These are phyloP conservation scores for Drosophila malerkotliana DNA, from an alignment of 1,140 invertebrate genomes.

Conservation along the genomic window DNA sequence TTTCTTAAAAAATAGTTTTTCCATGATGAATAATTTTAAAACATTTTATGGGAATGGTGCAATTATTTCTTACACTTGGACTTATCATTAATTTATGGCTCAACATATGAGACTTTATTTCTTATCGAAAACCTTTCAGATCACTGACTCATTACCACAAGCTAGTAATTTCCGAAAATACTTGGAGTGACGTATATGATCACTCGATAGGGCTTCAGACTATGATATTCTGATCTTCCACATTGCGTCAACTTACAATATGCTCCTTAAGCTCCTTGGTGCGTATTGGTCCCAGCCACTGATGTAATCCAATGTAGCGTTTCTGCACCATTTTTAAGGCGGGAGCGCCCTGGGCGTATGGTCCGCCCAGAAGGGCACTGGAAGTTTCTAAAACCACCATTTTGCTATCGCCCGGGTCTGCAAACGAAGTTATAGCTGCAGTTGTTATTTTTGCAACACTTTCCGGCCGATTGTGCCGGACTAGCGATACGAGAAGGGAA, in stretches of 20 bases:
- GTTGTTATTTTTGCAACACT: constrained; percentile 47
- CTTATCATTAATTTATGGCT: not conserved
- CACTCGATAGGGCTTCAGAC: no score
- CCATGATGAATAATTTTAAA: no score
- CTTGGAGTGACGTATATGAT: no score
- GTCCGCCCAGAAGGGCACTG: constrained; percentile 87
- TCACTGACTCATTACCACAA: not conserved
- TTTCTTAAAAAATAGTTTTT: no score
- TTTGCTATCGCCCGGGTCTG: constrained; percentile 60
- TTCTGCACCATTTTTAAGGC: constrained; percentile 94
- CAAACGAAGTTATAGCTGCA: constrained; percentile 13
- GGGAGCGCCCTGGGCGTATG: constrained; percentile 90
- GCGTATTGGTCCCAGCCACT: constrained; percentile 92
- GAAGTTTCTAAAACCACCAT: constrained; percentile 90
- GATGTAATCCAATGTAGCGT: constrained; percentile 93
- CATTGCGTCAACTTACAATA: constrained; percentile 86
- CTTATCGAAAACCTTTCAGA: not conserved
- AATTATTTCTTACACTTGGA: not conserved
- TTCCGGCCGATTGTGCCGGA: constrained; percentile 51
- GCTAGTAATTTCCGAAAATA: not conserved
- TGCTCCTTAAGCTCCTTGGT: constrained; percentile 88
- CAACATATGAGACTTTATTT: not conserved
- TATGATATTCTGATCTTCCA: not conserved
- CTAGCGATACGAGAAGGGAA: constrained; percentile 15
- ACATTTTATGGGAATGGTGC: no score